Conservation (phyloP, 2,797 vertebrate species). For the Podarcis lilfordi region DNA sequence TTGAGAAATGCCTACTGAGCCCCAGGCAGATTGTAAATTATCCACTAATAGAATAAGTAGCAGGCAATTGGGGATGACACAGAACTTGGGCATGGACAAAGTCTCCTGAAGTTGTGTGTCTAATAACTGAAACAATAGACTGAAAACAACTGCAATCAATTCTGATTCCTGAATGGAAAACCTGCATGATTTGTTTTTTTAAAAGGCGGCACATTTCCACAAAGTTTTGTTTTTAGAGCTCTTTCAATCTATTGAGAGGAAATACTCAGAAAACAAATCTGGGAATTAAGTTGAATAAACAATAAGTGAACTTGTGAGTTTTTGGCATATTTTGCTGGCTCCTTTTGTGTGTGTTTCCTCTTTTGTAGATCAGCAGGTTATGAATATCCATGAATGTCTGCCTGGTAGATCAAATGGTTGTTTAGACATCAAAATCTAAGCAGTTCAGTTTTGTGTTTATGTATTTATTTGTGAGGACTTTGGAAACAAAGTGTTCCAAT, state of each 20-base stretch:
- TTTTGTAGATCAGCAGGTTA: no score
- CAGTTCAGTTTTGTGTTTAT: no score
- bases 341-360: no score
- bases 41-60: neutral
- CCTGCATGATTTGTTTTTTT: neutral
- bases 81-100: neutral
- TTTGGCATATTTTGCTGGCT: no score
- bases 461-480: no score
- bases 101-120: neutral
- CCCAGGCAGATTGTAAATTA: neutral
- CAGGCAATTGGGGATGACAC: neutral
- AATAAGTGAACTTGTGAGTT: no score
- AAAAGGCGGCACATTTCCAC: neutral
- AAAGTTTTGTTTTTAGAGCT: neutral
- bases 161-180: neutral
- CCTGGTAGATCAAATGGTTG: no score
- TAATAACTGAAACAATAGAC: neutral
- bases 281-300: no score
- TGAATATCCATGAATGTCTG: no score
- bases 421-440: no score
- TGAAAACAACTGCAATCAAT: neutral
- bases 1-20: neutral
- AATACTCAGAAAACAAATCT: neutral
- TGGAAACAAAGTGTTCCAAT: no score
- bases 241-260: neutral